Base-by-base conservation (phyloP, 1,140 invertebrate species). In the Scaptomyza graminum region DNA sequence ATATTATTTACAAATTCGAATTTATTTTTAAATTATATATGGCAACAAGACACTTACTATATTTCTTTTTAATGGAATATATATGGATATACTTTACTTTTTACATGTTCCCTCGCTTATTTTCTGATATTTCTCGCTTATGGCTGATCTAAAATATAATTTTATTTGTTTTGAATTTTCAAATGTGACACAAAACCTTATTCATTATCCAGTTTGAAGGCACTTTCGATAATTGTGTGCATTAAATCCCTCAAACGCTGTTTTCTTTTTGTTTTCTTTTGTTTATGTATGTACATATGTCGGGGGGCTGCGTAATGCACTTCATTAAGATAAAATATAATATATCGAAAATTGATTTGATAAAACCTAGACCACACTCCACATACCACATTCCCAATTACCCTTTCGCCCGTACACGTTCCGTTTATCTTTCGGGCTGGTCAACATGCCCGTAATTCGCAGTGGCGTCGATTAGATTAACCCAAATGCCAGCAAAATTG, bases 261-360 rank as follows among this genome's bases (percentile, higher is more conserved):
- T 55, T 47, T 50, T 63, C 75, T 71, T 61, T 52, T 22, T 22
- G 18, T 22, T 2, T 22, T 1, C 18, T 22, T 3, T 22, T 22
- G 49, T 59, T 3, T 28, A 7, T 28, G 28, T 28, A 13, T 56
- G n/a, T n/a, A 41, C 37, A 51, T 67, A 25, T 71, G 52, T 59
- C 54, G 62, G 37, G 28, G n/a, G n/a, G 31, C 7, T 11, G 31
- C 31, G 47, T 61, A 61, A 68, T 64, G 82, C 82, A 70, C 74
- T 85, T 85, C 71, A 82, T 88, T 88, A 79, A 88, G 83, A 88
- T 87, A 87, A 73, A 87, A 71, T 51, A 55, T 70, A 74, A 87
- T 87, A 83, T 87, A 87, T 87, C 83, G 79, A 79, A 79, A 65
- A 75, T 54, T 56, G 37, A 69, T 64, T 70, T 77, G 71, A 68